A percentile compares a stretch with the other conserved stretches of the same genome.
Evolutionary conservation across 2,113 vertebrate genomes (phyloP).

Genomic region (Chloroceryle aenea): DNA sequence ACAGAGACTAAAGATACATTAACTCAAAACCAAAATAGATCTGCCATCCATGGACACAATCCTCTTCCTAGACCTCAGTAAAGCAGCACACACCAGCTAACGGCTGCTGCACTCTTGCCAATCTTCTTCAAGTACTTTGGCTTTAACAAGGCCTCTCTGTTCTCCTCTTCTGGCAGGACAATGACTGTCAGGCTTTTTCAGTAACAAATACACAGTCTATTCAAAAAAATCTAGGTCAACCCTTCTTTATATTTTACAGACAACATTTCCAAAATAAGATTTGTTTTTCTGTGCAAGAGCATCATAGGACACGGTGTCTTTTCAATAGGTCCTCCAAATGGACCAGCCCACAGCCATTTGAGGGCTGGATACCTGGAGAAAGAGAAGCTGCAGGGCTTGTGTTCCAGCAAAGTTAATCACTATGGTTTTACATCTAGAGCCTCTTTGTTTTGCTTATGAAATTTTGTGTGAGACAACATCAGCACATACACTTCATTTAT

Average conservation of each 20-base stretch:
- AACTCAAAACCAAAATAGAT: not conserved
- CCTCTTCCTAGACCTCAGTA: not conserved
- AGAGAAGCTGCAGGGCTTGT: not conserved
- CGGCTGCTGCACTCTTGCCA: not conserved
- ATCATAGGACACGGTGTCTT: not conserved
- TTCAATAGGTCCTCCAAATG: not conserved
- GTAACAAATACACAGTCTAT: not conserved
- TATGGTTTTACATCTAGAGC: not conserved
- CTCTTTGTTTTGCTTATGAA: not conserved
- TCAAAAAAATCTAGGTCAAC: not conserved
- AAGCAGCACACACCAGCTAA: not conserved
- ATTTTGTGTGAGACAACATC: not conserved
- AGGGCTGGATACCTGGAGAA: not conserved
- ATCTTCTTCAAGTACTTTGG: not conserved
- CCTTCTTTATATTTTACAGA: not conserved
- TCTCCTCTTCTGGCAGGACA: not conserved
- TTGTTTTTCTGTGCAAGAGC: not conserved
- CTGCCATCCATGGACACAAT: not conserved
- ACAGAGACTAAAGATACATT: not conserved
- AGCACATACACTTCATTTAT: not conserved
- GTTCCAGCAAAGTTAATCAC: not conserved
- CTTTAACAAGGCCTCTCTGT: conserved; percentile 37
- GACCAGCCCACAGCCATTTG: not conserved
- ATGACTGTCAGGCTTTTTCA: not conserved
- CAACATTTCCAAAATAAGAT: not conserved